Evolutionary conservation across 2,888 invertebrate species (phyloP).

Genomic region (Eugnorisma glareosa): DNA sequence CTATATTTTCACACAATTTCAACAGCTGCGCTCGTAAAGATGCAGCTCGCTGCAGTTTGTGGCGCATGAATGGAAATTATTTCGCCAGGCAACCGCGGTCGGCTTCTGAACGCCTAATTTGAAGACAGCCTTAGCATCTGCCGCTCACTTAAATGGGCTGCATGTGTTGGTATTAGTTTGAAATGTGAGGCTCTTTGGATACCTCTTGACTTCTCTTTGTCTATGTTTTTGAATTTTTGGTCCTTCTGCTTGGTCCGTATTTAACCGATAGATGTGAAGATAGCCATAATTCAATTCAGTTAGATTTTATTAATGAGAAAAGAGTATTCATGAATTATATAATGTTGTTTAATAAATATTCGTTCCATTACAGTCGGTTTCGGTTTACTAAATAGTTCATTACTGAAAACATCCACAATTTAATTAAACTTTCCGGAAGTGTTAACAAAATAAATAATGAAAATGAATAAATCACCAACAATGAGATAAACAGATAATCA

Average conservation of each 20-base stretch:
- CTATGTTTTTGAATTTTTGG: neutral
- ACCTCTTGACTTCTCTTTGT: conserved; percentile 21
- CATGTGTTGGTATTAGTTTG: conserved; percentile 46
- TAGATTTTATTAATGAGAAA: too few species aligned
- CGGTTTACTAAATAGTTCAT: neutral
- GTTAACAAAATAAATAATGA: conserved; percentile 12
- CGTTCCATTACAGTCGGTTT: neutral
- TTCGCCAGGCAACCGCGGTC: conserved; percentile 47
- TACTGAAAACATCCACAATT: conserved; percentile 1
- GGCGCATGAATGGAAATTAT: conserved; percentile 67
- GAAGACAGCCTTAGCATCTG: conserved; percentile 60
- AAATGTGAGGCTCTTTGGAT: conserved; percentile 37
- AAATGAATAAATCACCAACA: conserved; percentile 15
- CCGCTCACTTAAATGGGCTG: conserved; percentile 53
- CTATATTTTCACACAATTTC: conserved; percentile 59
- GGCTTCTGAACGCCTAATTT: conserved; percentile 63
- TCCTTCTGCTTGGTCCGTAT: neutral
- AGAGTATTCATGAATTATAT: neutral
- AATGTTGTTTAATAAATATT: neutral
- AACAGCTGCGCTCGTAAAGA: conserved; percentile 68
- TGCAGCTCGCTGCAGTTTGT: conserved; percentile 62
- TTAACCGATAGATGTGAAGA: neutral
- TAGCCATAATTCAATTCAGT: neutral
- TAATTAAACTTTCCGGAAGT: conserved; percentile 20
- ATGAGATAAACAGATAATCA: conserved; percentile 25